phyloP scores from a whole-genome alignment of 1,140 invertebrate species.

The Batillaria attramentaria region DNA sequence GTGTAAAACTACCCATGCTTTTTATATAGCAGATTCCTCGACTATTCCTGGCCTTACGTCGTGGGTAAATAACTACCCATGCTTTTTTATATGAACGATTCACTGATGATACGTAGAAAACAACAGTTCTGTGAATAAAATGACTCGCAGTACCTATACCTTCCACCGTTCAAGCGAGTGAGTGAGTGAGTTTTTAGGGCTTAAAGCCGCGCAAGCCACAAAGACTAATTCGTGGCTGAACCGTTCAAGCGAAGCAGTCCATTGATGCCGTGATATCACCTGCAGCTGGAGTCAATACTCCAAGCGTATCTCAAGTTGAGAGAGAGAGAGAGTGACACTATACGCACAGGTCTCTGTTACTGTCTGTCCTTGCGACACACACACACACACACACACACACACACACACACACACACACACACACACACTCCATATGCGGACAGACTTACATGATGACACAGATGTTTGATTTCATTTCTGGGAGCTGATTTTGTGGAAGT shows the following conservation, averaged over 20 bases:
- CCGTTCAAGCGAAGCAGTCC: neutral
- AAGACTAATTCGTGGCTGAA: neutral
- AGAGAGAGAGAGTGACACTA: neutral
- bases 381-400: slow-evolving; percentile 8
- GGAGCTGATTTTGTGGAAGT: no score
- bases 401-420: slow-evolving; percentile 8
- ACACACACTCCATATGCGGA: neutral
- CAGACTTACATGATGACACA: neutral
- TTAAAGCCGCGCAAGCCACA: neutral
- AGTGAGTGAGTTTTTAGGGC: neutral
- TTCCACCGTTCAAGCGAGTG: neutral
- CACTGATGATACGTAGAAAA: no score
- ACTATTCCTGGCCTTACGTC: no score
- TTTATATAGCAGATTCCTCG: no score
- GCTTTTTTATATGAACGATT: no score
- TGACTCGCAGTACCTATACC: neutral
- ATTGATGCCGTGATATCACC: no score
- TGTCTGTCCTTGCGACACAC: neutral
- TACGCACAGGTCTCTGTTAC: neutral
- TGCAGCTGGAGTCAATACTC: no score
- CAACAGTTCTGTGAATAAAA: no score
- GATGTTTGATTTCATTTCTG: no score
- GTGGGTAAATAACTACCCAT: no score
- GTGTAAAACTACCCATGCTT: no score
- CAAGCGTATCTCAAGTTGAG: no score